Evolutionary conservation across 2,888 invertebrate species (phyloP), one percentile per base, ranked within the genome.

Genomic region (Crepidodera aurea): DNA sequence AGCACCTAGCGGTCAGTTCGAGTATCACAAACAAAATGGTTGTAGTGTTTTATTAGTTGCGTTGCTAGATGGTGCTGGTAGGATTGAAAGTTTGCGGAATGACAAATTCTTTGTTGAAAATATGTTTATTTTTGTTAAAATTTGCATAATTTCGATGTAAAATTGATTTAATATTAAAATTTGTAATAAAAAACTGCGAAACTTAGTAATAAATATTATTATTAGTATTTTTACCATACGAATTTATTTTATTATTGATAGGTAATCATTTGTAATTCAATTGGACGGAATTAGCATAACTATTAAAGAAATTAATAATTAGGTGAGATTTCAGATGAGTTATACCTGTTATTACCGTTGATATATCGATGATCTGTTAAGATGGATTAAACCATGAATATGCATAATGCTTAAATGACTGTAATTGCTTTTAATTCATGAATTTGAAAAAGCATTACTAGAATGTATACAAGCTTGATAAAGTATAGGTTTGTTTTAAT

Each of bases 11-110:
- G 80, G 78, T 73, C 70, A 73, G 71, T 81, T 80, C 81, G 80
- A 79, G 82, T 73, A 78, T 80, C 80, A 80, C 80, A 83, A 84
- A 85, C 85, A 85, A 85, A 85, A 86, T 86, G 86, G 85, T 84
- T 84, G 84, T 81, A 81, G 55, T 69, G 46, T 29, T 53, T 60
- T 57, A 2, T 63, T 69, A 55, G 67, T 73, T 73, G 75, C 68
- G 81, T 79, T 80, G 74, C 70, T 71, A 84, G 85, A 83, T 83
- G 84, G 82, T 83, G 78, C 73, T 63, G 72, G 60, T 8, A 48
- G 51, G 57, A 13, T 7, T 25, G 39, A 59, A 54, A 39, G 13
- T 29, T 29, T 2, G 19, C 2, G 16, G 64, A 62, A 67, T 67
- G 34, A n/a, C 22, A 37, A 65, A 62, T 61, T 65, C 51, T 44